Evolutionary conservation across 2,113 vertebrate species (phyloP).

Genomic region (Esox niger): DNA sequence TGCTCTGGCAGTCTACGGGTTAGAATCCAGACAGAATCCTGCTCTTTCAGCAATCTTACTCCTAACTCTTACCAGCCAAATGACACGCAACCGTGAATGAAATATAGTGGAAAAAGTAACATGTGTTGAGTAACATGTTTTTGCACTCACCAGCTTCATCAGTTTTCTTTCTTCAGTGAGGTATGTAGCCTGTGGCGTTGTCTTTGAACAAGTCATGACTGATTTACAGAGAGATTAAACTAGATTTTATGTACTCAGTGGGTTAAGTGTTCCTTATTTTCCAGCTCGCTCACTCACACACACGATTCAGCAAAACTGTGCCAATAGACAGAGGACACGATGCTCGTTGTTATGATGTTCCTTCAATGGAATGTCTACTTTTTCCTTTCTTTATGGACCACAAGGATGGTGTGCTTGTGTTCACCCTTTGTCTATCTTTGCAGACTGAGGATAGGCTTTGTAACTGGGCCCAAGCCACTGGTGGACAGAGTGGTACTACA

Average conservation of each 20-base stretch:
- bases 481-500: slow-evolving; percentile 86
- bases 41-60: too few relatives aligned
- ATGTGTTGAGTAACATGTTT: too few relatives aligned
- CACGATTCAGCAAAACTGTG: not conserved
- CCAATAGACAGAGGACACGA: not conserved
- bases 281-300: not conserved
- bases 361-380: not conserved
- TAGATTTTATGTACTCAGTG: not conserved
- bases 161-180: too few relatives aligned
- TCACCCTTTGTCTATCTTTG: slow-evolving; percentile 2
- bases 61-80: too few relatives aligned
- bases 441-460: slow-evolving; percentile 89
- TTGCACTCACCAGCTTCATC: not conserved
- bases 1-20: too few relatives aligned
- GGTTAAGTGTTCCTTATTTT: not conserved
- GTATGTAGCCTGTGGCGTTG: not conserved
- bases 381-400: not conserved
- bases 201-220: not conserved
- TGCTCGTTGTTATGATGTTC: not conserved
- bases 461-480: slow-evolving; percentile 88
- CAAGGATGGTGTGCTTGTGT: not conserved
- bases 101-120: too few relatives aligned
- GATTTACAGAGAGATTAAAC: not conserved
- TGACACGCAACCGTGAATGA: too few relatives aligned
- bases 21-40: too few relatives aligned